Conservation (phyloP, 2,888 invertebrate genomes). For the Anodontia alba region DNA sequence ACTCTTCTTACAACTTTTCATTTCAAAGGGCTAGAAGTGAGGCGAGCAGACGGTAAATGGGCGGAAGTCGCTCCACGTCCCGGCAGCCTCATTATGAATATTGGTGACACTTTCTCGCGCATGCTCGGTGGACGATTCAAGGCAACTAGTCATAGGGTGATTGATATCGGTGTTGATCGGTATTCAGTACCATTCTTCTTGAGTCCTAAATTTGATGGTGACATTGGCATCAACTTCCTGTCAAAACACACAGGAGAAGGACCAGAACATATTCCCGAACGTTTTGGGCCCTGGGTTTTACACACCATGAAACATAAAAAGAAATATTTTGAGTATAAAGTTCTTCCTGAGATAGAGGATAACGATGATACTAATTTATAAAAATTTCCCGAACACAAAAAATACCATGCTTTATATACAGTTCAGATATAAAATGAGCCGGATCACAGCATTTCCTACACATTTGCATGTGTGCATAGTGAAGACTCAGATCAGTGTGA, state of each 20-base stretch:
- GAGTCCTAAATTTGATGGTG: slow-evolving; percentile 59
- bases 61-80: slow-evolving; percentile 59
- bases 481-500: too few relatives aligned
- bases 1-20: slow-evolving; percentile 62
- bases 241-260: slow-evolving; percentile 41
- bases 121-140: slow-evolving; percentile 67
- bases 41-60: slow-evolving; percentile 57
- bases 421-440: too few relatives aligned
- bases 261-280: slow-evolving; percentile 44
- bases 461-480: too few relatives aligned
- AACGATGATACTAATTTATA: neutral
- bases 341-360: slow-evolving; percentile 61
- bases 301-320: slow-evolving; percentile 52
- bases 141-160: slow-evolving; percentile 66
- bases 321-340: slow-evolving; percentile 68
- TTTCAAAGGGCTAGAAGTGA: slow-evolving; percentile 63
- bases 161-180: slow-evolving; percentile 61
- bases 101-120: slow-evolving; percentile 67
- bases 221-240: slow-evolving; percentile 58
- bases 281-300: slow-evolving; percentile 53
- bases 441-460: too few relatives aligned
- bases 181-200: slow-evolving; percentile 70
- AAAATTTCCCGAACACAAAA: too few relatives aligned
- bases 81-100: slow-evolving; percentile 68
- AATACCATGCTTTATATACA: too few relatives aligned